These are phyloP conservation scores for Solenopsis invicta DNA, from an alignment of 1,140 invertebrate species.

Conservation along the genomic window DNA sequence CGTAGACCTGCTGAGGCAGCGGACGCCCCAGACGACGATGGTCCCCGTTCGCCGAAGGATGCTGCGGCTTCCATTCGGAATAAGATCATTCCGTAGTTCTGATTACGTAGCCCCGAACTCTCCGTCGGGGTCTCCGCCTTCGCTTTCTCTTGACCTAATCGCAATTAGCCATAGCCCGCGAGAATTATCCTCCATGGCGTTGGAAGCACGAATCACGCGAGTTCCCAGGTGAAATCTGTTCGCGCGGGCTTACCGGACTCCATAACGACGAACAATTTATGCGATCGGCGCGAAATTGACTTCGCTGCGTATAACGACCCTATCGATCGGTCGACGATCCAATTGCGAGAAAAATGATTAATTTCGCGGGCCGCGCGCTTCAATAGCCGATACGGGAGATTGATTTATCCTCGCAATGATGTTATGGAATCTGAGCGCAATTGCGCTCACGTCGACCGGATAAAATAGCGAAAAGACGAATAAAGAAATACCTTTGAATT, in stretches of 20 bases:
- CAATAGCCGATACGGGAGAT: constrained; percentile 46
- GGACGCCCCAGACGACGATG: constrained; percentile 66
- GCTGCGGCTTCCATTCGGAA: constrained; percentile 77
- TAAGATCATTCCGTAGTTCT: constrained; percentile 82
- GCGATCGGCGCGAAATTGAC: constrained; percentile 45
- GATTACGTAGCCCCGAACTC: constrained; percentile 79
- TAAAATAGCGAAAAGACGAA: constrained; percentile 3
- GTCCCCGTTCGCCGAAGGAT: constrained; percentile 54
- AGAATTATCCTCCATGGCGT: constrained; percentile 68
- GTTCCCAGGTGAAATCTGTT: constrained; percentile 14
- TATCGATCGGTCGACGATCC: constrained; percentile 40
- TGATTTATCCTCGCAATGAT: constrained; percentile 52
- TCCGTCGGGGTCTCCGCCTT: constrained; percentile 58
- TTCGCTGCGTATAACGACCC: constrained; percentile 35
- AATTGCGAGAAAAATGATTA: constrained; percentile 65
- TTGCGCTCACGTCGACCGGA: not conserved
- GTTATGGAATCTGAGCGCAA: constrained; percentile 37
- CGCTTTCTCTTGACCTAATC: constrained; percentile 78
- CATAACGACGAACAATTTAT: constrained; percentile 36
- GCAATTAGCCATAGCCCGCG: constrained; percentile 80
- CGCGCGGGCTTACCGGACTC: constrained; percentile 1
- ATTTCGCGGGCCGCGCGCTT: constrained; percentile 41
- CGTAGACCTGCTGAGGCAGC: constrained; percentile 69
- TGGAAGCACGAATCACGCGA: constrained; percentile 17
- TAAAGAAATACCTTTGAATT: constrained; percentile 2